Conservation (phyloP, 2,113 vertebrate species). For the Tinamus guttatus region DNA sequence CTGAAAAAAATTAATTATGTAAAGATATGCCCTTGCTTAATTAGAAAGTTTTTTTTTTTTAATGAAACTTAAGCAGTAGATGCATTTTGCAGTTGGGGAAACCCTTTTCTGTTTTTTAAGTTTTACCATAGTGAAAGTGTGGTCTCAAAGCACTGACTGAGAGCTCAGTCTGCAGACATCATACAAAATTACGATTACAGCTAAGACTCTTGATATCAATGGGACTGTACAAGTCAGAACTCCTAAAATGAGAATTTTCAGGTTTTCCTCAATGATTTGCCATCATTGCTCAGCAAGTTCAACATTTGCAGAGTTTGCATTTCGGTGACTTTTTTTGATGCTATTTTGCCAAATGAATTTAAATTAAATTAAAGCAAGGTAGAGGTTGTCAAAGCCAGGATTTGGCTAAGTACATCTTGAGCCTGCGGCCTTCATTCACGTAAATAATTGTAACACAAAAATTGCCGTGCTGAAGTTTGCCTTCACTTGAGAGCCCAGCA, state of each 20-base stretch:
- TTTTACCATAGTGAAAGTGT: background rate
- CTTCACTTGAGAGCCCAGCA: too few species aligned
- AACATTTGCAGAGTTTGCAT: fast-evolving
- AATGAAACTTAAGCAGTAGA: background rate
- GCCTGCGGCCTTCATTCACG: too few species aligned
- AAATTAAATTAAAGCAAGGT: too few species aligned
- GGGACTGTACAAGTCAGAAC: background rate
- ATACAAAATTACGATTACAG: background rate
- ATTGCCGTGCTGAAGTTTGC: too few species aligned
- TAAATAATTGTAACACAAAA: too few species aligned
- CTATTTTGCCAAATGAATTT: background rate
- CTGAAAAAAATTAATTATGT: background rate
- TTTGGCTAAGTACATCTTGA: too few species aligned
- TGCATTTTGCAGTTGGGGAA: background rate
- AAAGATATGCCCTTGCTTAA: background rate
- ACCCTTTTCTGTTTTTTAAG: background rate
- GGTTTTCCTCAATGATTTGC: background rate
- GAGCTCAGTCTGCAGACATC: background rate
- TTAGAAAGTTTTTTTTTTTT: background rate
- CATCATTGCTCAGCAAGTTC: background rate
- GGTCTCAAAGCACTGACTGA: fast-evolving
- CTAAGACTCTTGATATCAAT: background rate
- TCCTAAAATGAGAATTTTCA: background rate
- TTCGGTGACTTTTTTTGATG: background rate
- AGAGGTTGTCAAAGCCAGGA: too few species aligned